Base-by-base conservation (phyloP, 2,797 vertebrate genomes). In the Acomys russatus region DNA sequence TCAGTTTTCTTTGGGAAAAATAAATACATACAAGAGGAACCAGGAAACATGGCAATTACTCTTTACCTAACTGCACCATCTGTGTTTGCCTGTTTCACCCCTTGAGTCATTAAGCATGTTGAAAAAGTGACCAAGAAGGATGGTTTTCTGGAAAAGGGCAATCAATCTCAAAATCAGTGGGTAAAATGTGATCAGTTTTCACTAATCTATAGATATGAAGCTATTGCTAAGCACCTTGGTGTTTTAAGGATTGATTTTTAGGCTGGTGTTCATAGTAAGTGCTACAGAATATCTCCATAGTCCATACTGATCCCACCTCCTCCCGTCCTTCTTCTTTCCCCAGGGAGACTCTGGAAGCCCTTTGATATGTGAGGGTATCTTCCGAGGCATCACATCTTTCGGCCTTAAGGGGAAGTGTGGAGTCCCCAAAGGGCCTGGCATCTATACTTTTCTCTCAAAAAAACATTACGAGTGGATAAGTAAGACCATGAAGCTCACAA, bases 321-420 rank as follows among this genome's bases (percentile, higher is more conserved):
- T 9, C 22, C 12, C 18, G 23, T 59, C n/a, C 93, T 85, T 80
- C 44, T 83, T 9, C 6, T 33, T 95, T 95, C 51, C 70, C 11
- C 91, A 99, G 98, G 98, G 98, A 30, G 98, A 99, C 93, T 98
- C 98, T n/a, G 98, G 98, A 0, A 97, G 98, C 90, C 98, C 98
- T 90, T 94, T 99, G 95, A 93, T 97, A 77, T 99, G 98, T 12
- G 35, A 96, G 0, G 76, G 85, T 0, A 4, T 5, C n/a, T 92
- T 98, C 91, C 97, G 25, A 95, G 98, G 98, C n/a, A 91, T 98
- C 51, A 95, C 98, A 54, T 2, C 98, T 0, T 98, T 98, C 17
- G 98, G 98, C 51, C 90, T 38, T 44, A 0, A 0, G 0, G 4
- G 6, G 0, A 95, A 0, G 3, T 99, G 99, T 11, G 98, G 97